Conservation (phyloP, 2,113 vertebrate genomes). For the Mionectes macconnelli region DNA sequence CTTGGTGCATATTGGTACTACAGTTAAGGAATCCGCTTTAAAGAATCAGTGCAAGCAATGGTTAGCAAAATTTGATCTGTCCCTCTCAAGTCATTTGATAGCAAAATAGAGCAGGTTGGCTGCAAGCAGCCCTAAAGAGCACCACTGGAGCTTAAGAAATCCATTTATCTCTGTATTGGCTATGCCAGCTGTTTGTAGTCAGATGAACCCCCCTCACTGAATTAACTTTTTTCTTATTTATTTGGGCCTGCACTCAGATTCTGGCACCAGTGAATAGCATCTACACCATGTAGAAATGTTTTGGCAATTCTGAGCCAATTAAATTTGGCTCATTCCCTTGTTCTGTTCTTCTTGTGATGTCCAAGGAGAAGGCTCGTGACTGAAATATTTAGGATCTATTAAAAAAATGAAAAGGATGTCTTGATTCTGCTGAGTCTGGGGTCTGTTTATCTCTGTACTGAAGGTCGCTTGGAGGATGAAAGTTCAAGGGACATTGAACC, state of each 20-base stretch:
- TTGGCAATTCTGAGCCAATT: neutral
- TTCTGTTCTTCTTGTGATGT: neutral
- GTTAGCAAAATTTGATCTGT: neutral
- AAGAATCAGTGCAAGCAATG: neutral
- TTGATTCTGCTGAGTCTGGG: neutral
- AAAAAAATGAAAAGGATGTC: neutral
- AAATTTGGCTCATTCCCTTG: neutral
- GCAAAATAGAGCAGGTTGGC: neutral
- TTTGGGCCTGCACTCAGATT: neutral
- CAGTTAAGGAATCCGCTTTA: neutral
- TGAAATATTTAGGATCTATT: neutral
- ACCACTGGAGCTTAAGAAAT: neutral
- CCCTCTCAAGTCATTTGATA: neutral
- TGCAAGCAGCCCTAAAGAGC: neutral
- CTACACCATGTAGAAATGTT: neutral
- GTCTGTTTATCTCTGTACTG: neutral
- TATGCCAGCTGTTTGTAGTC: neutral
- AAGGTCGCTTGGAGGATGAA: neutral
- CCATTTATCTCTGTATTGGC: neutral
- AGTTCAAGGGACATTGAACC: neutral
- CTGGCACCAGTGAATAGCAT: neutral
- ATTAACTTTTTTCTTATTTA: neutral
- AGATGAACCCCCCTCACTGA: neutral
- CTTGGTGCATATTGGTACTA: neutral
- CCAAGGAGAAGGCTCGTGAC: neutral